phyloP scores from a whole-genome alignment of 2,888 invertebrate species.

The Flabesymbios commensalis region DNA sequence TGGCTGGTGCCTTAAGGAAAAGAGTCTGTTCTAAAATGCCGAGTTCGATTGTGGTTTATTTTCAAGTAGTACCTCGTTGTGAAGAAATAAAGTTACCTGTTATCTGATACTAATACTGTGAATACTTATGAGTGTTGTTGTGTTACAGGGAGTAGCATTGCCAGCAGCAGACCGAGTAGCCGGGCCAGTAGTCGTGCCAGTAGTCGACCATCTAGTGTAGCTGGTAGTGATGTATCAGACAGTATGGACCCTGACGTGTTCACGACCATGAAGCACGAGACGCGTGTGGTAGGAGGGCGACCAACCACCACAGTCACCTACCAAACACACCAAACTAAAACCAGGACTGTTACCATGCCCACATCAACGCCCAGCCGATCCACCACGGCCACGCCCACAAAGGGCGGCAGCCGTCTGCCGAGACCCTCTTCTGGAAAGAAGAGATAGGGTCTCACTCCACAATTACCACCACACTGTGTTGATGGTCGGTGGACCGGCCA shows the following conservation, averaged over 20 bases:
- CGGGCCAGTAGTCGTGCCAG: constrained; percentile 64
- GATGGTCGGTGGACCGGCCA: no score
- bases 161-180: constrained; percentile 63
- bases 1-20: no score
- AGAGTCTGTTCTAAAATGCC: no score
- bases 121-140: no score
- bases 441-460: no score
- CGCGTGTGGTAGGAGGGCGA: constrained; percentile 48
- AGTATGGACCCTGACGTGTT: constrained; percentile 49
- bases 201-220: constrained; percentile 85
- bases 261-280: constrained; percentile 55
- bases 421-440: no score
- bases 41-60: no score
- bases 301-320: constrained; percentile 55
- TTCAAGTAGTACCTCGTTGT: no score
- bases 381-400: neutral
- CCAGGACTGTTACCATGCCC: constrained; percentile 2
- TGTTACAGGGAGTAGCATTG: constrained; percentile 12
- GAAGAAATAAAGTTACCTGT: no score
- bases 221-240: constrained; percentile 87
- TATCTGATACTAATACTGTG: neutral
- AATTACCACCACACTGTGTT: no score
- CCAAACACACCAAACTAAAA: constrained; percentile 25
- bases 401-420: no score
- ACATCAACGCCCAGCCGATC: neutral